Percentiles rank a stretch among this genome's conserved stretches.
Conservation (phyloP, 2,113 vertebrate species). For the Galeopterus variegatus region DNA sequence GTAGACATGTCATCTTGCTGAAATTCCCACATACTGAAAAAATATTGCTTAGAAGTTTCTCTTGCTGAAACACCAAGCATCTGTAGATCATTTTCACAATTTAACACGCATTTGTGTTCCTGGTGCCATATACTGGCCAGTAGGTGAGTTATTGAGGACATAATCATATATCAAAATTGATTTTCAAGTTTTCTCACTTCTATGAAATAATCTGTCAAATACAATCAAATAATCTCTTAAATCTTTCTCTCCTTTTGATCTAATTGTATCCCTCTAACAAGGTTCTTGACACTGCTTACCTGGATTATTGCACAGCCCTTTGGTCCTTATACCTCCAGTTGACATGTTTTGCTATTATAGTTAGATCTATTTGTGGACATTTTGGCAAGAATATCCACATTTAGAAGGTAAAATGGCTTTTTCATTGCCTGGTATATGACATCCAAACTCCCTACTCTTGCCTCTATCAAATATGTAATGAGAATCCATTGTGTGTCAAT, state of each 20-base stretch:
- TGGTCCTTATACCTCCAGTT: not conserved
- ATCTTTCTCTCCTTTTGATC: not conserved
- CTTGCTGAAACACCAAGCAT: not conserved
- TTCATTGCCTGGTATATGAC: not conserved
- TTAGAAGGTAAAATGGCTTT: not conserved
- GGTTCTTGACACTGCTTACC: not conserved
- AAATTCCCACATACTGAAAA: not conserved
- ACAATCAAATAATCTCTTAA: not conserved
- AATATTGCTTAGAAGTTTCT: not conserved
- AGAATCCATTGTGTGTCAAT: not conserved
- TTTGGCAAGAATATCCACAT: not conserved
- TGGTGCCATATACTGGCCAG: not conserved
- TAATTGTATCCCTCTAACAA: not conserved
- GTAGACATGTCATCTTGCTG: not conserved
- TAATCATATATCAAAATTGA: not conserved
- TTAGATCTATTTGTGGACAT: not conserved
- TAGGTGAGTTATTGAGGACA: not conserved
- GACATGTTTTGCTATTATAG: not conserved
- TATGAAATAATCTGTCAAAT: not conserved
- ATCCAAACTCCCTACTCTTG: not conserved
- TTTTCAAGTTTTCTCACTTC: not conserved
- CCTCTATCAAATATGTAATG: not conserved
- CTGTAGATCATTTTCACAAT: not conserved
- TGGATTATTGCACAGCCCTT: not conserved
- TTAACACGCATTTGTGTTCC: not conserved